Percentiles rank a stretch among this genome's conserved stretches.
phyloP scores from a whole-genome alignment of 2,888 invertebrate genomes.

The Cryptocheilus praepositus region DNA sequence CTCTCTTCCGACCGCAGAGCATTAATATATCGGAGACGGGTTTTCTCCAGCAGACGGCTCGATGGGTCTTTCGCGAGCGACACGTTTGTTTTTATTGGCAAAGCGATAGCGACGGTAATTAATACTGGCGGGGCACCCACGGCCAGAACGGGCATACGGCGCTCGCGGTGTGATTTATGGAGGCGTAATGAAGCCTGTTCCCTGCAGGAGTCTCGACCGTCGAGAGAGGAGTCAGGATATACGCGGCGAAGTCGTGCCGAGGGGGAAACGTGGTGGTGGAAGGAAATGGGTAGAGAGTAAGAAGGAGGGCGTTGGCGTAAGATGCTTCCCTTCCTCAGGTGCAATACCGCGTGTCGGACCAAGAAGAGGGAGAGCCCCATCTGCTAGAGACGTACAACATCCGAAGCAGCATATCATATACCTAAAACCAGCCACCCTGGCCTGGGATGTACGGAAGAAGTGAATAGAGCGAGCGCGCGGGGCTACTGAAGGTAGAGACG shows the following conservation, averaged over 20 bases:
- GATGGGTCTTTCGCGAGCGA: slow-evolving; percentile 17
- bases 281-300: not conserved
- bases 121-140: slow-evolving; percentile 48
- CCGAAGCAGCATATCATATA: slow-evolving; percentile 22
- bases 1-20: no score
- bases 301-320: slow-evolving; percentile 12
- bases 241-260: slow-evolving; percentile 1
- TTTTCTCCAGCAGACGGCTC: not conserved
- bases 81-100: slow-evolving; percentile 44
- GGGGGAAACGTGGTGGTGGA: not conserved
- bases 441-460: not conserved
- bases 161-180: slow-evolving; percentile 57
- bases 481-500: no score
- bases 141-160: slow-evolving; percentile 38
- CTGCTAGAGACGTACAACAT: slow-evolving; percentile 14
- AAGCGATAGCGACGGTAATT: slow-evolving; percentile 48
- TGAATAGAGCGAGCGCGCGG: no score
- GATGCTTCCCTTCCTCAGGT: slow-evolving; percentile 29
- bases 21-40: no score
- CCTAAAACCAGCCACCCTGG: slow-evolving; percentile 8
- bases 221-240: slow-evolving; percentile 17
- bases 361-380: slow-evolving; percentile 23
- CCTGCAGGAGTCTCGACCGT: slow-evolving; percentile 42
- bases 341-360: slow-evolving; percentile 46
- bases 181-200: slow-evolving; percentile 60